Evolutionary conservation across 2,888 invertebrate species (phyloP).

Genomic region (Keiferia lycopersicella): DNA sequence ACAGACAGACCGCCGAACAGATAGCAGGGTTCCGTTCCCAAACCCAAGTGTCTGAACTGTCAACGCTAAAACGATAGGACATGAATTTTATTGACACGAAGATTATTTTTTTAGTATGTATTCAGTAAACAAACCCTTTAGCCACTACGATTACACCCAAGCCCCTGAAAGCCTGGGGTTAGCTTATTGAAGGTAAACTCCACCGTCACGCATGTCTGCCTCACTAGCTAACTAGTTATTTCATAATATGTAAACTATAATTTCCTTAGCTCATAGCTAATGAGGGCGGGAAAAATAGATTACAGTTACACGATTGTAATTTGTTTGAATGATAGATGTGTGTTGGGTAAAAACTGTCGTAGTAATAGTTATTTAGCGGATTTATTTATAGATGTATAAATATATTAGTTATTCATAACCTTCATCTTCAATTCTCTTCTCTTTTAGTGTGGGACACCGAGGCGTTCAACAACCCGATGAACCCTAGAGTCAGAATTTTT

Average conservation of each 20-base stretch:
- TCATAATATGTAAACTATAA: constrained; percentile 7
- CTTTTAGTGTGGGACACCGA: no score
- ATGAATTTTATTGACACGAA: neutral
- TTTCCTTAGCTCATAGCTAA: constrained; percentile 16
- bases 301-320: neutral
- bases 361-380: no score
- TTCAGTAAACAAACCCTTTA: neutral
- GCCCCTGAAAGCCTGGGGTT: constrained; percentile 6
- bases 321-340: no score
- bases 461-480: no score
- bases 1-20: no score
- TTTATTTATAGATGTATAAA: no score
- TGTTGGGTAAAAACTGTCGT: no score
- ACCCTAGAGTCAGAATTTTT: no score
- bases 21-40: no score
- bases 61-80: neutral
- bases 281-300: constrained; percentile 1
- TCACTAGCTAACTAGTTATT: neutral
- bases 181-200: constrained; percentile 17
- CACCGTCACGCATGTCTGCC: constrained; percentile 22
- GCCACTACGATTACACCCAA: constrained; percentile 9
- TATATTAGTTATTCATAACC: no score
- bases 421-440: no score
- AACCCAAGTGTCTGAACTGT: no score
- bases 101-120: neutral